Evolutionary conservation across 2,888 invertebrate species (phyloP).

Genomic region (Slavum lentiscoides): DNA sequence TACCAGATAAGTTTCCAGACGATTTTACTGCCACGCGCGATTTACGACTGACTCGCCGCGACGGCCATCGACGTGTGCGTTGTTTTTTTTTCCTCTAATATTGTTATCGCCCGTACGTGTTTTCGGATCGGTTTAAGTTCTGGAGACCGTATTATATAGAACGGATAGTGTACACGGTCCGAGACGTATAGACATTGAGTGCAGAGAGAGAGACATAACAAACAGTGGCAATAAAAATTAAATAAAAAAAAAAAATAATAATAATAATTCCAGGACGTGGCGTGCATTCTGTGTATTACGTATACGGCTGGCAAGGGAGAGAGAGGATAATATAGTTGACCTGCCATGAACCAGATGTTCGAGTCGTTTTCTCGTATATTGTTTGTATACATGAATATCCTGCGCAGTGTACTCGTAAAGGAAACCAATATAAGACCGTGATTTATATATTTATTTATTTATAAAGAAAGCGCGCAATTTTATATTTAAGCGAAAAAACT

Average conservation of each 20-base stretch:
- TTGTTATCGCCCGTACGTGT: slow-evolving; percentile 53
- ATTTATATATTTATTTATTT: too few species aligned
- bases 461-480: too few species aligned
- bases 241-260: slow-evolving; percentile 8
- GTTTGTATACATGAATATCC: not conserved
- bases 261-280: not conserved
- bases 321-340: slow-evolving; percentile 24
- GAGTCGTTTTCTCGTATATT: slow-evolving; percentile 23
- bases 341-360: slow-evolving; percentile 44
- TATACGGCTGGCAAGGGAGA: not conserved
- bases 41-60: slow-evolving; percentile 33
- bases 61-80: slow-evolving; percentile 28
- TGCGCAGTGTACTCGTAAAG: too few species aligned
- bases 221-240: slow-evolving; percentile 51
- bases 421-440: too few species aligned
- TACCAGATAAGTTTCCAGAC: slow-evolving; percentile 50
- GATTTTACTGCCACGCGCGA: slow-evolving; percentile 36
- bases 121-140: slow-evolving; percentile 41
- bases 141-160: slow-evolving; percentile 13
- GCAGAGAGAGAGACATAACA: slow-evolving; percentile 41
- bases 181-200: slow-evolving; percentile 18
- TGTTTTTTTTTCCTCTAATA: slow-evolving; percentile 12
- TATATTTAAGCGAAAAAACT: too few species aligned
- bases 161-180: slow-evolving; percentile 37
- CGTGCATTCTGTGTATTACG: not conserved